A percentile compares a stretch with the other conserved stretches of the same genome.
phyloP scores from a whole-genome alignment of 2,888 invertebrate species.

The Portevinia maculata region DNA sequence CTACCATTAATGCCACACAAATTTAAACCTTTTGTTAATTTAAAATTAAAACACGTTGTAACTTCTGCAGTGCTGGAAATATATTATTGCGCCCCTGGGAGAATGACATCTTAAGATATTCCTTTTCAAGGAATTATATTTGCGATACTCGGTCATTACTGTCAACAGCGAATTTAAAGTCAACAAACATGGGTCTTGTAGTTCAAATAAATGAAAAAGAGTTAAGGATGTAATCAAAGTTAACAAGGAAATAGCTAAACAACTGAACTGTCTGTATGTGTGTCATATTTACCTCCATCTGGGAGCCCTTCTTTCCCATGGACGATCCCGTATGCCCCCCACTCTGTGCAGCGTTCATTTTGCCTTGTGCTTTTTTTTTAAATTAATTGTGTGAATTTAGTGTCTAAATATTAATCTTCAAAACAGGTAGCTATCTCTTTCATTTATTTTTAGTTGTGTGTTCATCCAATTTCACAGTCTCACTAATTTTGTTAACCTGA shows the following conservation, averaged over 20 bases:
- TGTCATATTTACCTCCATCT: constrained; percentile 81
- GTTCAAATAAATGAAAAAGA: background rate
- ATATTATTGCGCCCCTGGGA: background rate
- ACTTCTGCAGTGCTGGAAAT: background rate
- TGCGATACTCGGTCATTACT: background rate
- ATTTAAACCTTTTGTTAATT: constrained; percentile 11
- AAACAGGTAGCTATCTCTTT: constrained; percentile 22
- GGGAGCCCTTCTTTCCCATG: constrained; percentile 83
- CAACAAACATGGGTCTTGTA: background rate
- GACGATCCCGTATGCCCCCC: constrained; percentile 82
- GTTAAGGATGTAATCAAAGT: background rate
- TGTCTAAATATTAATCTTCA: constrained; percentile 19
- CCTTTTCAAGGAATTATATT: background rate
- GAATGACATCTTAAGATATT: background rate
- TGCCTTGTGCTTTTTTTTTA: constrained; percentile 28
- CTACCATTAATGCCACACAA: constrained; percentile 4
- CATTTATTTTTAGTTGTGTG: constrained; percentile 54
- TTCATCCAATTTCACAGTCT: constrained; percentile 68
- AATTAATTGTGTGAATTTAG: constrained; percentile 43
- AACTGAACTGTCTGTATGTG: background rate
- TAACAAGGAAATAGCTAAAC: background rate
- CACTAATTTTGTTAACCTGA: constrained; percentile 51
- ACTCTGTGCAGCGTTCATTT: constrained; percentile 83
- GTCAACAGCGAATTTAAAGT: constrained; percentile 17
- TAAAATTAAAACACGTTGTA: constrained; percentile 8